These are phyloP conservation scores for Lampropteryx suffumata DNA, from an alignment of 2,888 invertebrate genomes.

Conservation along the genomic window DNA sequence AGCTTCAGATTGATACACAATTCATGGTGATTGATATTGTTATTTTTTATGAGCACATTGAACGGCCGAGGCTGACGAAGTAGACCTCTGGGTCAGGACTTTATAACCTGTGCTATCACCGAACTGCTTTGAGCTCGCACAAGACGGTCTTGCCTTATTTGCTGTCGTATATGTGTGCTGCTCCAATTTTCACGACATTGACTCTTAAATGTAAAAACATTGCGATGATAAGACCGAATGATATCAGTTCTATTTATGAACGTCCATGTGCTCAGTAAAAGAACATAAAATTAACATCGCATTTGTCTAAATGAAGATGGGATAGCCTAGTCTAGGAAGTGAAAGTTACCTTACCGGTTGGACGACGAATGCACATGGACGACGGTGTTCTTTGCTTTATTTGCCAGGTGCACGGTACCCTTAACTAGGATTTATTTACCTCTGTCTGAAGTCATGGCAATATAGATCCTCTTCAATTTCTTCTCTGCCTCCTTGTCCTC, in stretches of 20 bases:
- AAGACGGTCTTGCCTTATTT: neutral
- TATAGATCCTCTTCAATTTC: slow-evolving; percentile 71
- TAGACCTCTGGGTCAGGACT: too few relatives aligned
- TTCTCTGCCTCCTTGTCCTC: slow-evolving; percentile 47
- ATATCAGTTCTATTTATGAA: neutral
- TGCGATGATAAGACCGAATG: neutral
- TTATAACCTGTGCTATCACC: slow-evolving; percentile 12
- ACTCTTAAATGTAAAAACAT: slow-evolving; percentile 13
- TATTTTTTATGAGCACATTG: neutral
- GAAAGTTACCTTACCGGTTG: too few relatives aligned
- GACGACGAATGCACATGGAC: too few relatives aligned
- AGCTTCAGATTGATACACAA: too few relatives aligned
- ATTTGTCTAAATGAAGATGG: too few relatives aligned
- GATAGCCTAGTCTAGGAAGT: too few relatives aligned
- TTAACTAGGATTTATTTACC: slow-evolving; percentile 42
- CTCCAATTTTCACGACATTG: slow-evolving; percentile 34
- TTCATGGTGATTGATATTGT: neutral
- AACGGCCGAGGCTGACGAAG: neutral
- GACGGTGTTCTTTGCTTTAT: too few relatives aligned
- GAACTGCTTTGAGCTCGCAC: neutral
- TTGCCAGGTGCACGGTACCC: too few relatives aligned
- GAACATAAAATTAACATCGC: neutral
- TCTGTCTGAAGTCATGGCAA: slow-evolving; percentile 90
- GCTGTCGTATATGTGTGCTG: neutral
- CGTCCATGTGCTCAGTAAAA: neutral